These are phyloP conservation scores for Podilymbus podiceps DNA, from an alignment of 2,113 vertebrate genomes.

Conservation along the genomic window DNA sequence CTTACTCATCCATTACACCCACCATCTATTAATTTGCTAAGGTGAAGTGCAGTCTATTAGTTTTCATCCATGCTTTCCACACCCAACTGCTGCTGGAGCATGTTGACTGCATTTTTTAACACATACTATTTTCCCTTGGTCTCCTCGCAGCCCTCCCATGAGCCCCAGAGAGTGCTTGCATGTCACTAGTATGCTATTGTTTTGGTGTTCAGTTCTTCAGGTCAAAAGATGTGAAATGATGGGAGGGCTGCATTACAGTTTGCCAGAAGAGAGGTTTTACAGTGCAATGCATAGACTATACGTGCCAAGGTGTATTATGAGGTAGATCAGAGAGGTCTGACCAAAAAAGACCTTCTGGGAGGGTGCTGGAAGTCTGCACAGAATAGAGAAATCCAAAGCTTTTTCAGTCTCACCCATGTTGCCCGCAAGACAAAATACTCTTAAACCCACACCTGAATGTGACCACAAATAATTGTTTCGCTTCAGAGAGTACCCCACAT, in stretches of 20 bases:
- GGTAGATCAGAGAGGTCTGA: neutral
- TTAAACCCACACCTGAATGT: neutral
- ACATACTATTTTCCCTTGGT: neutral
- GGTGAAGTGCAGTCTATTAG: neutral
- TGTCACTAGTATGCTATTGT: neutral
- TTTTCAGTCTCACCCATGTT: neutral
- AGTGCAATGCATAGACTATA: accelerated
- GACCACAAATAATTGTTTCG: neutral
- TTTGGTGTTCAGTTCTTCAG: neutral
- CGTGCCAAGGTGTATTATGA: neutral
- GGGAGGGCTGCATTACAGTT: neutral
- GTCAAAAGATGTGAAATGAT: neutral
- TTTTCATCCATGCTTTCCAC: neutral
- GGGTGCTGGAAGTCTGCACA: neutral
- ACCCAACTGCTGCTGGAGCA: neutral
- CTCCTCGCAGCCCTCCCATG: neutral
- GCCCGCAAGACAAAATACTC: neutral
- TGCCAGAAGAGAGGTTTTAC: neutral
- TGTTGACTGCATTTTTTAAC: neutral
- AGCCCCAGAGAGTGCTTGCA: neutral
- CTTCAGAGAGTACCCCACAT: neutral
- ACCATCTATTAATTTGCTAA: neutral
- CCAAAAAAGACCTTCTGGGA: neutral
- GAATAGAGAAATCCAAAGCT: neutral
- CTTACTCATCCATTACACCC: neutral